Evolutionary conservation across 2,113 vertebrate genomes (phyloP).

Genomic region (Perccottus glenii): DNA sequence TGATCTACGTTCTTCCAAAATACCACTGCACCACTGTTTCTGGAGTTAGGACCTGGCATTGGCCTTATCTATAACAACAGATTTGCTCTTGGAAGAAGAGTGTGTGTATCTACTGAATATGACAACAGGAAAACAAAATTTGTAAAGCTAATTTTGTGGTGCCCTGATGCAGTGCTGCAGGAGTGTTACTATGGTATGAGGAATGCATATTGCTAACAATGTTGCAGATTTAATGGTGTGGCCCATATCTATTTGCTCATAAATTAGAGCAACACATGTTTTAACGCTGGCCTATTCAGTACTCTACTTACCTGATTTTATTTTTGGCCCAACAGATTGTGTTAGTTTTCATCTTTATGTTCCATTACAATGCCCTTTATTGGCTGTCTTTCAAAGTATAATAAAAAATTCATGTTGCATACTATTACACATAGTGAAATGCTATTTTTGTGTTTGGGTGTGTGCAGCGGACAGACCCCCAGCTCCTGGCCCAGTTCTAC

Average conservation of each 20-base stretch:
- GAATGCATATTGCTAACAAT: constrained; percentile 46
- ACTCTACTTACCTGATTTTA: constrained; percentile 47
- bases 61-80: too few species aligned
- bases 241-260: neutral
- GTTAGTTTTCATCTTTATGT: constrained; percentile 18
- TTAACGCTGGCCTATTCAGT: constrained; percentile 6
- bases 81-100: too few species aligned
- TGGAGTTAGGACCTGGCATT: too few species aligned
- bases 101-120: neutral
- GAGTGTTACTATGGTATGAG: constrained; percentile 71
- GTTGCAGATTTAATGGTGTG: neutral
- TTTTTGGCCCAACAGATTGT: constrained; percentile 21
- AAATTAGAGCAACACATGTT: constrained; percentile 20
- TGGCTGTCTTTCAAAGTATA: neutral
- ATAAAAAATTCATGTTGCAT: too few species aligned
- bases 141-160: constrained; percentile 43
- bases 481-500: constrained; percentile 97
- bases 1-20: too few species aligned
- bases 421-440: too few species aligned
- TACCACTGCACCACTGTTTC: too few species aligned
- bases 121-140: constrained; percentile 42
- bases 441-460: constrained; percentile 23
- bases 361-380: too few species aligned
- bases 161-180: constrained; percentile 62
- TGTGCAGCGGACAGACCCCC: constrained; percentile 90